Percentiles rank a stretch among this genome's conserved stretches.
Evolutionary conservation across 2,888 invertebrate species (phyloP).

Genomic region (Rhorus exstirpatorius): DNA sequence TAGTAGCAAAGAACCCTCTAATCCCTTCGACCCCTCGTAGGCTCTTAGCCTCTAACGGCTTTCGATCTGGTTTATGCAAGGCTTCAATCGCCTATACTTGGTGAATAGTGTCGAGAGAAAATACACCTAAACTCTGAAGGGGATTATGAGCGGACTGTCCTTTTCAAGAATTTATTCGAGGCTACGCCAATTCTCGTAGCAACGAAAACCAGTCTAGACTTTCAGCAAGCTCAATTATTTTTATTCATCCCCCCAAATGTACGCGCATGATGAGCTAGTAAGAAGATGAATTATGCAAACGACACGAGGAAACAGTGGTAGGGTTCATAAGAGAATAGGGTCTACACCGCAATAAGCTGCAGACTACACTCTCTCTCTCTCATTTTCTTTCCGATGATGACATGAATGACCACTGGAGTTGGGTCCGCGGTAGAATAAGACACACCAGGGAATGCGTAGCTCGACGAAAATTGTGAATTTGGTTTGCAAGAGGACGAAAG

Average conservation of each 20-base stretch:
- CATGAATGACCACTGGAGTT: conserved; percentile 6
- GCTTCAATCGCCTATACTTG: background rate
- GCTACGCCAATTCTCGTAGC: no score
- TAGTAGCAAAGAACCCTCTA: conserved; percentile 1
- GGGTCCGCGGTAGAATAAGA: background rate
- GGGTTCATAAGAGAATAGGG: background rate
- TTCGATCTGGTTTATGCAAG: conserved; percentile 72
- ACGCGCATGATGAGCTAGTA: no score
- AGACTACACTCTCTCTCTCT: conserved; percentile 1
- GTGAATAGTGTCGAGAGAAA: background rate
- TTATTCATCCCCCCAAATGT: no score
- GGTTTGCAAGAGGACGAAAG: conserved; percentile 1
- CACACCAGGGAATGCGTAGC: background rate
- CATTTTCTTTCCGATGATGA: conserved; percentile 47
- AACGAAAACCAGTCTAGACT: no score
- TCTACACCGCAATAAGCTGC: background rate
- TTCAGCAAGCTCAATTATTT: no score
- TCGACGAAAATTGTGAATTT: conserved; percentile 16
- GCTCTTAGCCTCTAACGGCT: background rate
- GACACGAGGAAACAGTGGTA: no score
- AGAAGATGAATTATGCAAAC: no score
- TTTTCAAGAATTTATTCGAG: no score
- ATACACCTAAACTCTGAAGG: background rate
- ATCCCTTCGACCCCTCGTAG: conserved; percentile 14
- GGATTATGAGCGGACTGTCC: no score